Evolutionary conservation across 2,888 invertebrate species (phyloP).

Genomic region (Muscina levida): DNA sequence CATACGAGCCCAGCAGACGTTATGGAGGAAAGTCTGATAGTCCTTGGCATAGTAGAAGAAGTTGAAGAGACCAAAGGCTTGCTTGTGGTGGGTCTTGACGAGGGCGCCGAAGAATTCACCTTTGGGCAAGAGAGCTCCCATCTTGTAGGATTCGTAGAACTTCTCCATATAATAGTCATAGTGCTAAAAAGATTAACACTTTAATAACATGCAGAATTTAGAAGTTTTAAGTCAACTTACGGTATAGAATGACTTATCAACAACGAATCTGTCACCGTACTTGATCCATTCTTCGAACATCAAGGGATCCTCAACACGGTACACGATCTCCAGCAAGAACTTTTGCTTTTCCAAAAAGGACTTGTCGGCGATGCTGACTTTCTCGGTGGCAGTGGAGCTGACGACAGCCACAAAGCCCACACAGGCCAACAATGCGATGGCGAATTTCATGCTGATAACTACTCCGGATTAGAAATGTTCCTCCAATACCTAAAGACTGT

Average conservation of each 20-base stretch:
- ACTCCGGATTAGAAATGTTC: conserved; percentile 61
- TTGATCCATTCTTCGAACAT: conserved; percentile 75
- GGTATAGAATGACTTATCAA: conserved; percentile 69
- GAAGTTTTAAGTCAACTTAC: conserved; percentile 51
- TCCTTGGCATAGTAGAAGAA: conserved; percentile 85
- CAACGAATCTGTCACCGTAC: conserved; percentile 80
- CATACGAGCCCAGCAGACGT: conserved; percentile 85
- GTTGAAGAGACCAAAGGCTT: conserved; percentile 83
- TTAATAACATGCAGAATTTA: neutral
- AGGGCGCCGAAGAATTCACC: conserved; percentile 82
- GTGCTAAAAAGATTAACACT: conserved; percentile 52
- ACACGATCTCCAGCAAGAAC: conserved; percentile 73
- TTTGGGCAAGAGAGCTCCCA: conserved; percentile 80
- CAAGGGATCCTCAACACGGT: conserved; percentile 69
- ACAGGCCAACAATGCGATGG: conserved; percentile 68
- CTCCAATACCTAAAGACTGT: conserved; percentile 67
- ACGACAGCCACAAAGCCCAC: conserved; percentile 66
- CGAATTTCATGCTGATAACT: conserved; percentile 69
- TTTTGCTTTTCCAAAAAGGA: conserved; percentile 71
- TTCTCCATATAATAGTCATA: conserved; percentile 68
- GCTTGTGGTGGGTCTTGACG: conserved; percentile 80
- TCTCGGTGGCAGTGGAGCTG: conserved; percentile 59
- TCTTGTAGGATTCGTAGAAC: conserved; percentile 68
- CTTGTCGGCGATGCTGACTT: conserved; percentile 72
- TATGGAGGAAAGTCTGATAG: conserved; percentile 85